Percentiles rank a stretch among this genome's conserved stretches.
These are phyloP conservation scores for Drosophila tsacasi DNA, from an alignment of 1,140 invertebrate species.

Conservation along the genomic window DNA sequence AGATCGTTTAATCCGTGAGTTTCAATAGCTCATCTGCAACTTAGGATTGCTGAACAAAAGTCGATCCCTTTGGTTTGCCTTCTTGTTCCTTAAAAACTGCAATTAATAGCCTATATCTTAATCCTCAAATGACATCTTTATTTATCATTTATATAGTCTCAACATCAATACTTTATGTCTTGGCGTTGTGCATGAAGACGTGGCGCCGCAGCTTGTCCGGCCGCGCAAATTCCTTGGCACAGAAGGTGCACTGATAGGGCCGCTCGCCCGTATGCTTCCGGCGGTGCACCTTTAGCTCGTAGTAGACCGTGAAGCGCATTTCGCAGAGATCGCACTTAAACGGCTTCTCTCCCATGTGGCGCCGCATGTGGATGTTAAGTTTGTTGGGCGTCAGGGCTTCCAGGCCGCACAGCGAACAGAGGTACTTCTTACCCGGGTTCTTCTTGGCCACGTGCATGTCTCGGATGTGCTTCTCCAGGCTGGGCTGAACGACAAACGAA, in stretches of 20 bases:
- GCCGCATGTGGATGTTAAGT: slow-evolving; percentile 87
- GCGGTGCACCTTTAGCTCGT: slow-evolving; percentile 85
- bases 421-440: slow-evolving; percentile 72
- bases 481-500: slow-evolving; percentile 67
- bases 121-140: neutral
- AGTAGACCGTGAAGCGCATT: slow-evolving; percentile 77
- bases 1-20: no score
- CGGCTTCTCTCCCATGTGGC: slow-evolving; percentile 85
- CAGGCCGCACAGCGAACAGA: slow-evolving; percentile 87
- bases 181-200: slow-evolving; percentile 87
- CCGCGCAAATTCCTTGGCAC: slow-evolving; percentile 85
- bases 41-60: neutral
- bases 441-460: slow-evolving; percentile 73
- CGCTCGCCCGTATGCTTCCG: slow-evolving; percentile 87
- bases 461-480: slow-evolving; percentile 68
- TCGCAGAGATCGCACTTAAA: slow-evolving; percentile 83
- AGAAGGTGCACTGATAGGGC: slow-evolving; percentile 87
- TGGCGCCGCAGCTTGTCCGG: slow-evolving; percentile 88
- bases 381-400: slow-evolving; percentile 87
- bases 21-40: neutral
- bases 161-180: slow-evolving; percentile 17
- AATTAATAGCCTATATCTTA: neutral
- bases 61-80: neutral
- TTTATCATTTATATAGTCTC: neutral
- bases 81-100: neutral